A percentile compares a stretch with the other conserved stretches of the same genome.
phyloP scores from a whole-genome alignment of 2,888 invertebrate species.

The Drosophila buzzatii region DNA sequence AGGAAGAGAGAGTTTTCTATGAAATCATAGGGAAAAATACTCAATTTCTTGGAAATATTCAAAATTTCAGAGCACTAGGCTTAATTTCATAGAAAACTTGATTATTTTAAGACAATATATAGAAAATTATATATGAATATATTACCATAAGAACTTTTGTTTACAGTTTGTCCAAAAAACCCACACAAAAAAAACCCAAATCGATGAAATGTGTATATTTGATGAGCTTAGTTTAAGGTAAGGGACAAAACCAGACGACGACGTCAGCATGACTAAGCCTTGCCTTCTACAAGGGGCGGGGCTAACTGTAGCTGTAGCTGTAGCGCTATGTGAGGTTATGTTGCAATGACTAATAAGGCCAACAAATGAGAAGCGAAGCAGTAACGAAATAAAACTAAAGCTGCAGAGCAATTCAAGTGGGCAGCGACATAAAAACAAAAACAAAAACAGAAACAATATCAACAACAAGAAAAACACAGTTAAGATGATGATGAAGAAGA shows the following conservation, averaged over 20 bases:
- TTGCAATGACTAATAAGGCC: conserved; percentile 69
- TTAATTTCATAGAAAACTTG: background rate
- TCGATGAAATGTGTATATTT: conserved; percentile 18
- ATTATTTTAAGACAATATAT: background rate
- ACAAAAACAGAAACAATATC: background rate
- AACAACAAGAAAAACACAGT: conserved; percentile 17
- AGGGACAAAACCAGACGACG: conserved; percentile 20
- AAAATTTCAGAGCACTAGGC: conserved; percentile 20
- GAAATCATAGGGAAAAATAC: background rate
- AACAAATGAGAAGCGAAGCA: conserved; percentile 37
- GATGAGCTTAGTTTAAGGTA: conserved; percentile 22
- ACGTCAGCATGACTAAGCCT: conserved; percentile 10
- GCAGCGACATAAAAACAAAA: conserved; percentile 50
- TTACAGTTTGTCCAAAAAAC: background rate
- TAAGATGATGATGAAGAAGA: conserved; percentile 24
- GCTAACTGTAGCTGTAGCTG: background rate
- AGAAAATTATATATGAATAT: background rate
- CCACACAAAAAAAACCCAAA: conserved; percentile 2
- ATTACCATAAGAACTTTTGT: background rate
- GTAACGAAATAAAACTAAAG: conserved; percentile 30
- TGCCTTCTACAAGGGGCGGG: background rate
- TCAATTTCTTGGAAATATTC: conserved; percentile 27
- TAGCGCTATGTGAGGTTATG: conserved; percentile 32
- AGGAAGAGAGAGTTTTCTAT: background rate
- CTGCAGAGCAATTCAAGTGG: conserved; percentile 47